Evolutionary conservation across 1,140 invertebrate species (phyloP).

Genomic region (Ditylenchus dipsaci): DNA sequence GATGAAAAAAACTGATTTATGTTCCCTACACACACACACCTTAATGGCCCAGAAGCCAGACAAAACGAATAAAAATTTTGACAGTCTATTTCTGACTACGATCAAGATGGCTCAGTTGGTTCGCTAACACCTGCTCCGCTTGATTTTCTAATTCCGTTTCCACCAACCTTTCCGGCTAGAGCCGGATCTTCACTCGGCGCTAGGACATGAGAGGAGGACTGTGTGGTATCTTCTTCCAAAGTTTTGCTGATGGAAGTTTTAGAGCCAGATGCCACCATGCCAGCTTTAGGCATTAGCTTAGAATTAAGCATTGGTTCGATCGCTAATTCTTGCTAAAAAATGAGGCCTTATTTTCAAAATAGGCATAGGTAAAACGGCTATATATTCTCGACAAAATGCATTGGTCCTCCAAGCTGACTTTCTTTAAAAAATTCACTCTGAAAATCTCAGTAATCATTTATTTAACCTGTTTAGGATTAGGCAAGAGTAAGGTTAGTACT

Average conservation of each 20-base stretch:
- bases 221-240: conserved; percentile 4
- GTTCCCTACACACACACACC: no score
- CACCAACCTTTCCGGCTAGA: neutral
- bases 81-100: conserved; percentile 1
- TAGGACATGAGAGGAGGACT: neutral
- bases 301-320: conserved; percentile 17
- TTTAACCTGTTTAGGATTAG: no score
- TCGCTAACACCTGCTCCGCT: conserved; percentile 23
- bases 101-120: conserved; percentile 28
- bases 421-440: no score
- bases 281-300: conserved; percentile 13
- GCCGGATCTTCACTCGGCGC: neutral
- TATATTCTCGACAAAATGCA: no score
- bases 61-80: no score
- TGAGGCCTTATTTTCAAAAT: no score
- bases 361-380: no score
- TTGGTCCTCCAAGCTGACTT: no score
- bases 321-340: conserved; percentile 4
- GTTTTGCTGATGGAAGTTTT: neutral
- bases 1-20: neutral
- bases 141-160: neutral
- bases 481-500: no score
- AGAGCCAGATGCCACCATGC: neutral
- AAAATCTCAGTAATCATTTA: no score
- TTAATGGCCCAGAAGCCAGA: neutral